Evolutionary conservation across 2,888 invertebrate species (phyloP).

Genomic region (Megamerina dolium): DNA sequence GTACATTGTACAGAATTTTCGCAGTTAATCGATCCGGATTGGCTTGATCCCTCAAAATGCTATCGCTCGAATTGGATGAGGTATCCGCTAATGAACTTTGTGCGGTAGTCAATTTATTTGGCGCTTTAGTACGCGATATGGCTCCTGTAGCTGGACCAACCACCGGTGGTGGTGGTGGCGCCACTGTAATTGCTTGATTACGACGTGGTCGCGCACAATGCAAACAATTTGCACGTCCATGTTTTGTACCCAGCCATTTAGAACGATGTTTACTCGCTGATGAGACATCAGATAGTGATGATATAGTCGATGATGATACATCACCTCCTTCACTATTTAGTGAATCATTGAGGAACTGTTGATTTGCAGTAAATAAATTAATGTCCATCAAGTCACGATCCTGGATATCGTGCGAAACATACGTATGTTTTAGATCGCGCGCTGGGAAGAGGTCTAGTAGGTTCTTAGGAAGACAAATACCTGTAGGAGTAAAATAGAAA

Average conservation of each 20-base stretch:
- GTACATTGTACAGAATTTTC: slow-evolving; percentile 62
- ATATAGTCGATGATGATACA: slow-evolving; percentile 45
- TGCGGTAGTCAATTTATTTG: not conserved
- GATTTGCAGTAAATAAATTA: slow-evolving; percentile 38
- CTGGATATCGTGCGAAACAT: slow-evolving; percentile 47
- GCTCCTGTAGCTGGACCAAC: not conserved
- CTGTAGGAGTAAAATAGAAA: slow-evolving; percentile 18
- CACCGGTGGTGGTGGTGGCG: not conserved
- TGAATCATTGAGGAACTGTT: slow-evolving; percentile 44
- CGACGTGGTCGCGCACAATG: slow-evolving; percentile 42
- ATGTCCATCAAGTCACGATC: slow-evolving; percentile 44
- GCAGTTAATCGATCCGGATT: slow-evolving; percentile 44
- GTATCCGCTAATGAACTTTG: slow-evolving; percentile 31
- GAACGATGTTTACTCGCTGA: slow-evolving; percentile 45
- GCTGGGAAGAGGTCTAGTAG: slow-evolving; percentile 46
- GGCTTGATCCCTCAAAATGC: slow-evolving; percentile 47
- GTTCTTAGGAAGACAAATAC: slow-evolving; percentile 49
- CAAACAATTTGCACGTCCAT: slow-evolving; percentile 43
- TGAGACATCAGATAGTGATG: slow-evolving; percentile 49
- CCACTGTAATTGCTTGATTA: slow-evolving; percentile 29
- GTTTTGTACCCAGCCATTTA: slow-evolving; percentile 43
- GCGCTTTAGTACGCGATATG: not conserved
- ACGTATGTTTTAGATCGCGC: slow-evolving; percentile 42
- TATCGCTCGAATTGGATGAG: slow-evolving; percentile 49
- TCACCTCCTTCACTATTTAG: slow-evolving; percentile 44